phyloP scores from a whole-genome alignment of 1,140 invertebrate species.

The Atta texana region DNA sequence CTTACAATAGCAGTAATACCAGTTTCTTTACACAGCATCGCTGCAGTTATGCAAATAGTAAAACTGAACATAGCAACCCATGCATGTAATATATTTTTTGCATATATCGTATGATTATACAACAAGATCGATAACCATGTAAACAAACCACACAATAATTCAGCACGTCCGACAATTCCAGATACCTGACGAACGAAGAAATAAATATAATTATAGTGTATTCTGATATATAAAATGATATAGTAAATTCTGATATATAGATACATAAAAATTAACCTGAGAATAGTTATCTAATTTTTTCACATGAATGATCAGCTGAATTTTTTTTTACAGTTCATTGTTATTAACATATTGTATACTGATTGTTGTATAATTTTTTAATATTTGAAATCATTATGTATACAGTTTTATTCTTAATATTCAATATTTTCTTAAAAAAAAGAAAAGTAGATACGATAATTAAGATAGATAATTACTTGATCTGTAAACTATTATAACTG shows the following conservation, averaged over 20 bases:
- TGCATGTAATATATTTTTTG: constrained; percentile 68
- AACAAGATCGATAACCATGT: constrained; percentile 91
- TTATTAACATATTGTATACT: too few relatives aligned
- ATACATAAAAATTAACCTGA: background rate
- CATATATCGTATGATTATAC: constrained; percentile 85
- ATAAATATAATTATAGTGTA: constrained; percentile 1
- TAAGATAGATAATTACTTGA: too few relatives aligned
- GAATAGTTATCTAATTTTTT: background rate
- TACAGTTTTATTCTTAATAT: too few relatives aligned
- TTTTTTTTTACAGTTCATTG: background rate
- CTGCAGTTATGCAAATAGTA: constrained; percentile 81
- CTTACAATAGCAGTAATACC: constrained; percentile 95
- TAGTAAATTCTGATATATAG: background rate
- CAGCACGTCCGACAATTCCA: constrained; percentile 92
- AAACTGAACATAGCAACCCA: constrained; percentile 77
- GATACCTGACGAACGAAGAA: constrained; percentile 86
- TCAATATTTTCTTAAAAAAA: too few relatives aligned
- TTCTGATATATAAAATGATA: background rate
- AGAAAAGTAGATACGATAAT: too few relatives aligned
- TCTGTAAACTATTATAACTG: too few relatives aligned
- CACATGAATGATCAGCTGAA: background rate
- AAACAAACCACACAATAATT: constrained; percentile 93
- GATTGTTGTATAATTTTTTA: too few relatives aligned
- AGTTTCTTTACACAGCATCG: constrained; percentile 97
- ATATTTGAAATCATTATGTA: too few relatives aligned